Percentiles rank a stretch among this genome's conserved stretches.
phyloP scores from a whole-genome alignment of 2,113 vertebrate genomes.

The Enhydra lutris region DNA sequence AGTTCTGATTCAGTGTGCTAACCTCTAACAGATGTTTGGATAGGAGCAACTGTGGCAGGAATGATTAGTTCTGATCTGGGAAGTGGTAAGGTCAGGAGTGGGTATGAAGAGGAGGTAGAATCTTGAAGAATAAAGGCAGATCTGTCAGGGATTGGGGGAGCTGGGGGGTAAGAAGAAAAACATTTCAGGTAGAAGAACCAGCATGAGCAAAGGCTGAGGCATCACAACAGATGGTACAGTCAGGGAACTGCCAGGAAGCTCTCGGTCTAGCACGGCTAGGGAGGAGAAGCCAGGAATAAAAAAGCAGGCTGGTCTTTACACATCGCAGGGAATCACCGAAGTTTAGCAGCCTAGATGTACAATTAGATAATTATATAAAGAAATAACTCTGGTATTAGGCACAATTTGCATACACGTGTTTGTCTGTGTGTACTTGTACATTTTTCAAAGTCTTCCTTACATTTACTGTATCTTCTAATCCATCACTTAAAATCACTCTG shows the following conservation, averaged over 20 bases:
- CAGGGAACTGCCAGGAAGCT: neutral
- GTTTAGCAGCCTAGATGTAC: neutral
- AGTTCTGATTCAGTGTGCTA: neutral
- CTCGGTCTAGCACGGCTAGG: rapidly evolving
- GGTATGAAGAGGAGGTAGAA: neutral
- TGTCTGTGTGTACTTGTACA: rapidly evolving
- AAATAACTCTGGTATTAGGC: neutral
- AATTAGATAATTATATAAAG: neutral
- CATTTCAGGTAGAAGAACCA: neutral
- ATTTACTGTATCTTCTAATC: neutral
- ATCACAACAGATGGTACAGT: rapidly evolving
- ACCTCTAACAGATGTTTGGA: neutral
- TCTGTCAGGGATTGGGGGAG: neutral
- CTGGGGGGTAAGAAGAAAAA: neutral
- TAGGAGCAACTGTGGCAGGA: neutral
- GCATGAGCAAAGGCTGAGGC: neutral
- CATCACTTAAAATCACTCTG: neutral
- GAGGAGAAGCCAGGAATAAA: rapidly evolving
- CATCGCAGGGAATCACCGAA: neutral
- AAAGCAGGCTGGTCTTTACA: neutral
- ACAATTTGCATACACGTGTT: neutral
- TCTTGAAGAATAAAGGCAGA: neutral
- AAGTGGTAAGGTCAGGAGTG: neutral
- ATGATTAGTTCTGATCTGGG: neutral
- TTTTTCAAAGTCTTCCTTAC: neutral